phyloP scores from a whole-genome alignment of 2,888 invertebrate genomes.

The Phorcus lineatus region DNA sequence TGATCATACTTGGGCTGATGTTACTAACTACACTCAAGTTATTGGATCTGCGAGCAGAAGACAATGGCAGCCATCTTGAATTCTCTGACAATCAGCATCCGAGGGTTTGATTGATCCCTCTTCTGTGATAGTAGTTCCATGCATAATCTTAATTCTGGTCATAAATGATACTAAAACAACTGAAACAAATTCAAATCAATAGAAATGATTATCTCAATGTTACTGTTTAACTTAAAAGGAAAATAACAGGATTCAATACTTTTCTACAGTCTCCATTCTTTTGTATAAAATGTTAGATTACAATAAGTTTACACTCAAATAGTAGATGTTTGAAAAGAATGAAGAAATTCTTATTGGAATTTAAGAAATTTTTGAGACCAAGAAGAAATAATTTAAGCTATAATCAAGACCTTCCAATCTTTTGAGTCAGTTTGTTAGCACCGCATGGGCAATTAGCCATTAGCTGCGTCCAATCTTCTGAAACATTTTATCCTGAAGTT shows the following conservation, averaged over 20 bases:
- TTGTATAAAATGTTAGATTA: too few relatives aligned
- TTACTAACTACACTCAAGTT: constrained; percentile 15
- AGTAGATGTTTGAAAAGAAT: background rate
- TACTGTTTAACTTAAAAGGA: too few relatives aligned
- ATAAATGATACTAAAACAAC: background rate
- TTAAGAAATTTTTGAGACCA: background rate
- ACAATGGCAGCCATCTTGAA: constrained; percentile 15
- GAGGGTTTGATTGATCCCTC: background rate
- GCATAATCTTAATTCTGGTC: constrained; percentile 10
- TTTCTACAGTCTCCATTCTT: too few relatives aligned
- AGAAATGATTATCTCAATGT: background rate
- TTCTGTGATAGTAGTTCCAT: background rate
- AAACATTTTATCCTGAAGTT: too few relatives aligned
- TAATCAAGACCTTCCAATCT: too few relatives aligned
- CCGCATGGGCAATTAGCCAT: too few relatives aligned
- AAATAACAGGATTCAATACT: too few relatives aligned
- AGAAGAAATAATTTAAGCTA: background rate
- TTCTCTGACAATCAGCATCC: background rate
- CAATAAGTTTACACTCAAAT: too few relatives aligned
- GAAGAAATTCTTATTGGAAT: background rate
- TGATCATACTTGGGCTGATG: constrained; percentile 11
- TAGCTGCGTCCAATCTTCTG: too few relatives aligned
- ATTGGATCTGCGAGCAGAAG: constrained; percentile 5
- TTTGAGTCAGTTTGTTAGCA: too few relatives aligned
- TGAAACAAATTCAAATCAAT: constrained; percentile 17